These are phyloP conservation scores for Oxyscelio sp. DNA, from an alignment of 2,888 invertebrate species.

Conservation along the genomic window DNA sequence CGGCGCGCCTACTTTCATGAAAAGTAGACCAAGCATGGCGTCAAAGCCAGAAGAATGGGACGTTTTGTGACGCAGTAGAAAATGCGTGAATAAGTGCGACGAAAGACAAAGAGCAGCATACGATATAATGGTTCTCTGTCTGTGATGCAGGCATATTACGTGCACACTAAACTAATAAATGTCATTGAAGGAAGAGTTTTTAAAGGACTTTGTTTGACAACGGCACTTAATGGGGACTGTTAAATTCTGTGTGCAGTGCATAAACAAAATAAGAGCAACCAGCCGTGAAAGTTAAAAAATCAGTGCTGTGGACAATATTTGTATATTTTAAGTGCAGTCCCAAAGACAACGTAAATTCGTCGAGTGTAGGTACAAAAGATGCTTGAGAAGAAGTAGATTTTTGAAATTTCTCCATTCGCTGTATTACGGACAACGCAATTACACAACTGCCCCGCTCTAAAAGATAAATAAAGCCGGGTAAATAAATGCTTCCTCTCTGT, in stretches of 20 bases:
- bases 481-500: constrained; percentile 51
- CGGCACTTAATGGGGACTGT: too few species aligned
- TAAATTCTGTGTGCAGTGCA: too few species aligned
- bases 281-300: too few species aligned
- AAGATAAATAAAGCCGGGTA: constrained; percentile 63
- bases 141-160: constrained; percentile 19
- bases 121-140: constrained; percentile 28
- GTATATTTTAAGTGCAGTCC: constrained; percentile 8
- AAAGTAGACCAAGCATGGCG: constrained; percentile 64
- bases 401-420: constrained; percentile 29
- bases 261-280: too few species aligned
- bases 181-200: too few species aligned
- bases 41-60: constrained; percentile 68
- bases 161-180: constrained; percentile 42
- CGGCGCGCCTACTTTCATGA: constrained; percentile 58
- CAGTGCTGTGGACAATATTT: too few species aligned
- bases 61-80: constrained; percentile 42
- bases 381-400: constrained; percentile 14
- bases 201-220: too few species aligned
- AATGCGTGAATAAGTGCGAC: constrained; percentile 59
- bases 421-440: constrained; percentile 53
- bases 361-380: neutral
- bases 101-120: constrained; percentile 47
- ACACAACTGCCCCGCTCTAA: constrained; percentile 41
- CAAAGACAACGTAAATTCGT: neutral